Evolutionary conservation across 2,888 invertebrate genomes (phyloP).

Genomic region (Hypselothyrea guttata): DNA sequence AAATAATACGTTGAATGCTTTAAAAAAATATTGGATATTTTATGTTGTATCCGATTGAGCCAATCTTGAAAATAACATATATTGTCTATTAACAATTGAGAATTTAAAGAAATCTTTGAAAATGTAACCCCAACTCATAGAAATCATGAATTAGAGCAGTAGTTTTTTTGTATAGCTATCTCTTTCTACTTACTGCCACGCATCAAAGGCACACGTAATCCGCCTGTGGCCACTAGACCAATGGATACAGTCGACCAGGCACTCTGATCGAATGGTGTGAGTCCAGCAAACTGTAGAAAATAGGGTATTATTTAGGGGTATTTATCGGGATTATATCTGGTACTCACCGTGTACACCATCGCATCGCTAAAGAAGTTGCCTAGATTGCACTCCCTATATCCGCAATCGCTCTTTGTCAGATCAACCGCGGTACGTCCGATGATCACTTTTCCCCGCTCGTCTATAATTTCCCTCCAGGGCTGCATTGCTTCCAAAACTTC

Average conservation of each 20-base stretch:
- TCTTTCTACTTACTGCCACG: conserved; percentile 84
- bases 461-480: conserved; percentile 85
- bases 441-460: conserved; percentile 83
- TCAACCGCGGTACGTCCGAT: conserved; percentile 85
- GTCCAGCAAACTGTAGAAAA: conserved; percentile 58
- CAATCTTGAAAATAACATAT: no score
- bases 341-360: conserved; percentile 85
- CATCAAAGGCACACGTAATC: conserved; percentile 87
- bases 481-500: conserved; percentile 85
- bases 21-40: no score
- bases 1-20: no score
- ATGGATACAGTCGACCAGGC: conserved; percentile 88
- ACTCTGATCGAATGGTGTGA: conserved; percentile 77
- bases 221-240: conserved; percentile 87
- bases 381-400: conserved; percentile 87
- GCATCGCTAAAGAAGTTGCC: conserved; percentile 89
- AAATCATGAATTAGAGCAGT: no score
- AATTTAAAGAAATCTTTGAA: no score
- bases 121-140: no score
- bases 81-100: no score
- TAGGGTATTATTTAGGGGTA: not conserved
- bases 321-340: not conserved
- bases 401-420: conserved; percentile 84
- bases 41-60: no score
- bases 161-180: not conserved